Evolutionary conservation across 2,113 vertebrate species (phyloP), one percentile per base, ranked within the genome.

Genomic region (Centropus bengalensis): DNA sequence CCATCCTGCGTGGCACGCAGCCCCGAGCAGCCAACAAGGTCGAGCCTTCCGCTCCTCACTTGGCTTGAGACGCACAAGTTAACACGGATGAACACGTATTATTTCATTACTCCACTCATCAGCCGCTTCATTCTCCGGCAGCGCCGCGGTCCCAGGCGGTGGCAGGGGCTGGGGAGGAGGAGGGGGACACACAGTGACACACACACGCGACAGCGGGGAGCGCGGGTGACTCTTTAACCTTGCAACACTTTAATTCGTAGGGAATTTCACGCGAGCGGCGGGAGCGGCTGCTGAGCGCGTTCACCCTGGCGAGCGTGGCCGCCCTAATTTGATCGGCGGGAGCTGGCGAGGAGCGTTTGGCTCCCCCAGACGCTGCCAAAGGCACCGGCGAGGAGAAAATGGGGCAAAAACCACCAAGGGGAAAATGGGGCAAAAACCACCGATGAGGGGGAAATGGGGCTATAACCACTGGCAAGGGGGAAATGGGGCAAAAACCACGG

Each of bases 1-100:
- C 21, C 67, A 27, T 11, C 75, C 44, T 1, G 14, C 49, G 13
- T 0, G 0, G 28, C 0, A 0, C 0, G 0, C 67, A 71, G 47
- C 76, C 14, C 5, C 2, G 47, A 82, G 12, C 3, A 1, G 27
- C 30, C 16, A 38, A 26, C 8, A 12, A 4, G 60, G 42, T 36
- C 54, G 54, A 62, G 13, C 75, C 24, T 6, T 59, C 49, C 70
- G 44, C 56, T 26, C 19, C 42, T 44, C 28, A 0, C 3, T 8
- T 6, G 2, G n/a, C 9, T 32, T 3, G 8, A 67, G 47, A 16
- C 74, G 45, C 33, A 3, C n/a, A 4, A 36, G 47, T 4, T 1
- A 12, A 54, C 14, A 8, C 0, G 2, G 77, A 33, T 3, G 27
- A 87, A 81, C 59, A 15, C 2, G 0, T 19, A 2, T 1, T 1